Conservation (phyloP, 2,888 invertebrate genomes). For the Apoda limacodes region DNA sequence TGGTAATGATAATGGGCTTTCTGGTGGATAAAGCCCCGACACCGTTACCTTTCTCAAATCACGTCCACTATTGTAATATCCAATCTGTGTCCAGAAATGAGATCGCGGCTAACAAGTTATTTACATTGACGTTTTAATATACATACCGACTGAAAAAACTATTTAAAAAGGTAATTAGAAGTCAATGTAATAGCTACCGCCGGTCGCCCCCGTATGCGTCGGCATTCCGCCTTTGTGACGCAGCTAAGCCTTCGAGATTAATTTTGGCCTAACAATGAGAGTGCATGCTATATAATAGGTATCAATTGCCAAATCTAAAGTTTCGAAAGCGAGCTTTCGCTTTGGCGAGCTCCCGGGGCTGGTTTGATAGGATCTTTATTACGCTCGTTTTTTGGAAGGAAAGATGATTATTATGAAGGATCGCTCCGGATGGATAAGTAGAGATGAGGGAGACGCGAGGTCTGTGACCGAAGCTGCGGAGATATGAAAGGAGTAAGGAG, state of each 20-base stretch:
- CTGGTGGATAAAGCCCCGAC: slow-evolving; percentile 64
- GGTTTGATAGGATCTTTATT: slow-evolving; percentile 56
- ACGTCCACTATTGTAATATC: slow-evolving; percentile 71
- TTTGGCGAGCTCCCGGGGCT: slow-evolving; percentile 35
- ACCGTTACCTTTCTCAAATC: slow-evolving; percentile 70
- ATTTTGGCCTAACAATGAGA: slow-evolving; percentile 64
- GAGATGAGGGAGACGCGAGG: slow-evolving; percentile 63
- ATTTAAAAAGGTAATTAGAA: slow-evolving; percentile 69
- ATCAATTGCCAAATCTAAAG: slow-evolving; percentile 52
- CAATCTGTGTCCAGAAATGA: slow-evolving; percentile 65
- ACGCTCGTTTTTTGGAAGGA: slow-evolving; percentile 45
- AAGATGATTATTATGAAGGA: slow-evolving; percentile 63
- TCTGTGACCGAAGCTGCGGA: slow-evolving; percentile 52
- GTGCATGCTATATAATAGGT: slow-evolving; percentile 55
- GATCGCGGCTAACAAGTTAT: slow-evolving; percentile 71
- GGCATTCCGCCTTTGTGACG: slow-evolving; percentile 59
- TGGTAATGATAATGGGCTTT: slow-evolving; percentile 53
- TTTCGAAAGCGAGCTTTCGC: slow-evolving; percentile 46
- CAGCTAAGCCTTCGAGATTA: slow-evolving; percentile 64
- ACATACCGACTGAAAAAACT: slow-evolving; percentile 59
- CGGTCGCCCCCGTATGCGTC: slow-evolving; percentile 42
- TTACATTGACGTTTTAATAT: slow-evolving; percentile 71
- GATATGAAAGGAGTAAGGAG: slow-evolving; percentile 25
- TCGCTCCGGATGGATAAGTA: slow-evolving; percentile 63
- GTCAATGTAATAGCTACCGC: slow-evolving; percentile 55